A percentile compares a stretch with the other conserved stretches of the same genome.
These are phyloP conservation scores for Macrochelys suwanniensis DNA, from an alignment of 2,797 vertebrate genomes.

Conservation along the genomic window DNA sequence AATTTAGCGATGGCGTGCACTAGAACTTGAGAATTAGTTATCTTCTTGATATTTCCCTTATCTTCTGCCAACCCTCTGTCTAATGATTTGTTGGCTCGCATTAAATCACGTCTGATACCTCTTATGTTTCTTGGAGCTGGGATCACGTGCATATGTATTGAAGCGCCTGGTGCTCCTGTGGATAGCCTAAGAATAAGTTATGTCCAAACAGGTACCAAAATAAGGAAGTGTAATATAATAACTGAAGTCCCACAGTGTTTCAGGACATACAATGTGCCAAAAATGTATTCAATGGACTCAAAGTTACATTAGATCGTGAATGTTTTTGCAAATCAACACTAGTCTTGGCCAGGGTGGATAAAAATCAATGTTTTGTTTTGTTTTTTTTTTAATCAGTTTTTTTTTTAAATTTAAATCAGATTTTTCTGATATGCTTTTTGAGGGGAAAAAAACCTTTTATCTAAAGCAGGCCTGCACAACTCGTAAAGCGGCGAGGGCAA, in stretches of 20 bases:
- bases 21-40: not conserved
- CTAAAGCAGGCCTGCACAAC: no score
- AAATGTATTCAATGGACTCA: not conserved
- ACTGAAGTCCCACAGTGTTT: not conserved
- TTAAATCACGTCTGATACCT: not conserved
- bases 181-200: not conserved
- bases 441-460: no score
- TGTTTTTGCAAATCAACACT: not conserved
- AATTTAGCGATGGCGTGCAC: not conserved
- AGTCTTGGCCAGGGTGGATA: not conserved
- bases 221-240: not conserved
- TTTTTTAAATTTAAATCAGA: no score
- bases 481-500: no score
- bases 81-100: not conserved
- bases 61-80: not conserved
- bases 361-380: no score
- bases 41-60: not conserved
- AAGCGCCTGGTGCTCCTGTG: not conserved
- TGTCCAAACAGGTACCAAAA: not conserved
- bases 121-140: not conserved
- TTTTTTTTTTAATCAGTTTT: no score
- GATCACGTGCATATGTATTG: not conserved
- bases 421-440: no score
- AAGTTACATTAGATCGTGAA: not conserved
- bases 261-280: no score